These are phyloP conservation scores for Patella pellucida DNA, from an alignment of 2,888 invertebrate species.

Conservation along the genomic window DNA sequence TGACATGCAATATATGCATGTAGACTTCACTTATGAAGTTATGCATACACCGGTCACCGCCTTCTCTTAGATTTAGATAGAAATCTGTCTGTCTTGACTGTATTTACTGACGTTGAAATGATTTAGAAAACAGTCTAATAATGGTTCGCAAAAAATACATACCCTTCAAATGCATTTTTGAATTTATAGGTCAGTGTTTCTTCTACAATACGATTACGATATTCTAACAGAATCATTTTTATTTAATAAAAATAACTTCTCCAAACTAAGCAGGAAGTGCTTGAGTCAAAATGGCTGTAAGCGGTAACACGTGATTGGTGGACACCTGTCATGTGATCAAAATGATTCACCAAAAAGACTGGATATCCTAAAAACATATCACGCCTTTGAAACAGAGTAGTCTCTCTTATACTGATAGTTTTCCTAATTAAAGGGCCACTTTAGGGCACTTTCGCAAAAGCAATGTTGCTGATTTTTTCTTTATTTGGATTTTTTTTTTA, in stretches of 20 bases:
- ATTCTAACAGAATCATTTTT: conserved; percentile 83
- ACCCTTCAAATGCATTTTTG: conserved; percentile 96
- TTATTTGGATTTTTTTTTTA: no score
- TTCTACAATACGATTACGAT: conserved; percentile 98
- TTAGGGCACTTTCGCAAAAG: no score
- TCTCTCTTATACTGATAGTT: no score
- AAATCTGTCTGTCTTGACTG: neutral
- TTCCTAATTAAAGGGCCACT: no score
- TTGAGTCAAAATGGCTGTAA: conserved; percentile 2
- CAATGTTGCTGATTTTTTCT: no score
- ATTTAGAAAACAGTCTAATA: neutral
- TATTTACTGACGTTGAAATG: conserved; percentile 8
- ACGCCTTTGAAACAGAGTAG: no score
- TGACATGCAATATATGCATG: conserved; percentile 23
- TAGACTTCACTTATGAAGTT: no score
- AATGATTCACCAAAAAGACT: no score
- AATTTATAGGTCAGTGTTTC: conserved; percentile 96
- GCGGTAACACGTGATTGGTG: neutral
- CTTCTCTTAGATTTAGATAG: neutral
- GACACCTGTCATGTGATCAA: neutral
- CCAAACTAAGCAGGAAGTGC: neutral
- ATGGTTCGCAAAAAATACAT: conserved; percentile 72
- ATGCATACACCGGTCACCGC: no score
- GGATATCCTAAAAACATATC: no score
- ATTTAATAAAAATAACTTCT: neutral